Conservation (phyloP, 1,140 invertebrate genomes). For the Papilio polytes region DNA sequence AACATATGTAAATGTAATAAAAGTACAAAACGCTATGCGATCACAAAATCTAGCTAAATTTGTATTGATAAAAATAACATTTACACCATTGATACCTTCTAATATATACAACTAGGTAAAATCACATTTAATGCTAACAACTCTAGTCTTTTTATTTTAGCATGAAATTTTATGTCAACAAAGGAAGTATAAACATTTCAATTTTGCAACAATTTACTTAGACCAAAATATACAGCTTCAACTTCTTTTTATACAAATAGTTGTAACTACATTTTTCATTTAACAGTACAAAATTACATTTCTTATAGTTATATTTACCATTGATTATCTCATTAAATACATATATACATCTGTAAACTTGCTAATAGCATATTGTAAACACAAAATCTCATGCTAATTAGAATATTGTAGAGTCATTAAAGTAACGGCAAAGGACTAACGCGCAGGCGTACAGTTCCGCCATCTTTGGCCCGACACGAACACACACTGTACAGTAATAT, state of each 20-base stretch:
- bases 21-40: constrained; percentile 81
- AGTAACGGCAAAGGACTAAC: constrained; percentile 8
- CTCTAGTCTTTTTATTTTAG: constrained; percentile 20
- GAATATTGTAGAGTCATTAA: constrained; percentile 1
- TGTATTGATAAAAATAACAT: constrained; percentile 78
- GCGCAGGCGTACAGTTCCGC: neutral
- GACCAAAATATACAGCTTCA: neutral
- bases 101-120: constrained; percentile 79
- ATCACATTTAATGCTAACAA: constrained; percentile 73
- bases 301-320: neutral
- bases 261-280: neutral
- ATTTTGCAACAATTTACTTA: constrained; percentile 1
- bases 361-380: neutral
- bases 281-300: neutral
- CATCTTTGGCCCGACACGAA: no score
- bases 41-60: constrained; percentile 75
- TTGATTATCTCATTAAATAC: neutral
- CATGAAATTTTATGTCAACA: constrained; percentile 31
- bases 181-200: neutral
- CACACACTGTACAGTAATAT: neutral
- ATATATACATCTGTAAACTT: neutral
- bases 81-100: constrained; percentile 76
- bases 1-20: constrained; percentile 59
- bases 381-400: constrained; percentile 7
- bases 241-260: neutral